phyloP scores from a whole-genome alignment of 1,140 invertebrate genomes.

The Nomia melanderi region DNA sequence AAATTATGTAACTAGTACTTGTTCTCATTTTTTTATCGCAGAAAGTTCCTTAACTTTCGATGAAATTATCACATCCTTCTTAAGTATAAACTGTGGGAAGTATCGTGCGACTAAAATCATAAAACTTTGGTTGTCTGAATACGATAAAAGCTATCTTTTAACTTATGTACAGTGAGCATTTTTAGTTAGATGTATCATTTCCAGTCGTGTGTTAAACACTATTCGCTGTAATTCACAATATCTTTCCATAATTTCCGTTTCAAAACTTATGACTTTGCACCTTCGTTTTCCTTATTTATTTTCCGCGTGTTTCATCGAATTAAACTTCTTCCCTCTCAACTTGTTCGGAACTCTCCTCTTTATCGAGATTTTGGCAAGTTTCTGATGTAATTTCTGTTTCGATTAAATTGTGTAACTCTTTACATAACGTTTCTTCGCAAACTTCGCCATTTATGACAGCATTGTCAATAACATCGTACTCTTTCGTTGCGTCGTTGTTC shows the following conservation, averaged over 20 bases:
- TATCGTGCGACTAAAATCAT: conserved; percentile 35
- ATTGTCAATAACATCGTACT: conserved; percentile 70
- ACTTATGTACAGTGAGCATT: conserved; percentile 64
- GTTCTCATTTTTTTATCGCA: conserved; percentile 4
- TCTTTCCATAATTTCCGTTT: conserved; percentile 8
- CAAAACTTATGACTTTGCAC: conserved; percentile 29
- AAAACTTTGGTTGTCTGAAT: conserved; percentile 30
- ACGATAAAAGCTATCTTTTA: conserved; percentile 38
- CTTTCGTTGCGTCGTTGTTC: conserved; percentile 46
- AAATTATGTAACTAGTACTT: background rate
- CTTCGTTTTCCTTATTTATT: background rate
- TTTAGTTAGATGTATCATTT: conserved; percentile 41
- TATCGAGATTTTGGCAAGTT: conserved; percentile 25
- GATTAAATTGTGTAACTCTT: conserved; percentile 74
- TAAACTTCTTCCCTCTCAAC: conserved; percentile 41
- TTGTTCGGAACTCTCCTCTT: conserved; percentile 30
- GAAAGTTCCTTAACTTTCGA: conserved; percentile 39
- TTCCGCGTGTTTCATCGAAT: conserved; percentile 10
- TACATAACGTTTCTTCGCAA: conserved; percentile 74
- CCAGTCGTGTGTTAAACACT: background rate
- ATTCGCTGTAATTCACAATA: conserved; percentile 28
- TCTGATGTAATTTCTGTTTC: conserved; percentile 68
- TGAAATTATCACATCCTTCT: conserved; percentile 23
- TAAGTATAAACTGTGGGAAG: conserved; percentile 42
- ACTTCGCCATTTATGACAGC: conserved; percentile 67